These are phyloP conservation scores for Thysanoteuthis rhombus DNA, from an alignment of 2,888 invertebrate genomes.

Conservation along the genomic window DNA sequence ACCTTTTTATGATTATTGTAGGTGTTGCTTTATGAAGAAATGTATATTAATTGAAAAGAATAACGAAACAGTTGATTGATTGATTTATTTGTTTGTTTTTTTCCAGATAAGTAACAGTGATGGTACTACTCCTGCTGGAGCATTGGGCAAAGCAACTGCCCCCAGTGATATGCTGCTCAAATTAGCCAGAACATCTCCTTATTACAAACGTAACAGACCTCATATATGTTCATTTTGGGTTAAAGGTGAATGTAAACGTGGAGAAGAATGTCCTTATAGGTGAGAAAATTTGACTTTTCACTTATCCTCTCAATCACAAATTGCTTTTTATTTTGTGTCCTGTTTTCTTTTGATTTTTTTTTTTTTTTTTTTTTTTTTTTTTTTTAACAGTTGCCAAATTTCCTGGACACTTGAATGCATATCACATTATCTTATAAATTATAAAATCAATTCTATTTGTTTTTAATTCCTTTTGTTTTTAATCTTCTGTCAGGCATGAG, in stretches of 20 bases:
- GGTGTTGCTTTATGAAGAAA: no score
- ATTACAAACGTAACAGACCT: constrained; percentile 92
- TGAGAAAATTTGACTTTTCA: constrained; percentile 39
- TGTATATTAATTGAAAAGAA: no score
- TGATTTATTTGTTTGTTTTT: not conserved
- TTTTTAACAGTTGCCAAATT: not conserved
- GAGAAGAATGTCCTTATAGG: constrained; percentile 93
- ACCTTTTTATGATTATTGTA: no score
- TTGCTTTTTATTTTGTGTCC: no score
- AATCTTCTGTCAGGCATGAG: constrained; percentile 77
- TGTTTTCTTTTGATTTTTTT: not conserved
- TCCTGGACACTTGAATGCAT: not conserved
- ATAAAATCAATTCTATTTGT: no score
- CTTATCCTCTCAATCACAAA: no score
- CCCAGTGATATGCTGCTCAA: constrained; percentile 85
- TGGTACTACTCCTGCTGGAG: constrained; percentile 69
- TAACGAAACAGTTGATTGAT: no score
- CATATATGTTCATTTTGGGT: constrained; percentile 98
- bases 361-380: not conserved
- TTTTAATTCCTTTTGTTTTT: not conserved
- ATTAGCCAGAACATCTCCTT: constrained; percentile 90
- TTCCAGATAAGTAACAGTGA: constrained; percentile 67
- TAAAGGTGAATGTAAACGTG: constrained; percentile 95
- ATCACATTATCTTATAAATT: not conserved
- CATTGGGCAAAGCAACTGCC: constrained; percentile 75